phyloP scores from a whole-genome alignment of 2,888 invertebrate genomes.

The Tigriopus californicus region DNA sequence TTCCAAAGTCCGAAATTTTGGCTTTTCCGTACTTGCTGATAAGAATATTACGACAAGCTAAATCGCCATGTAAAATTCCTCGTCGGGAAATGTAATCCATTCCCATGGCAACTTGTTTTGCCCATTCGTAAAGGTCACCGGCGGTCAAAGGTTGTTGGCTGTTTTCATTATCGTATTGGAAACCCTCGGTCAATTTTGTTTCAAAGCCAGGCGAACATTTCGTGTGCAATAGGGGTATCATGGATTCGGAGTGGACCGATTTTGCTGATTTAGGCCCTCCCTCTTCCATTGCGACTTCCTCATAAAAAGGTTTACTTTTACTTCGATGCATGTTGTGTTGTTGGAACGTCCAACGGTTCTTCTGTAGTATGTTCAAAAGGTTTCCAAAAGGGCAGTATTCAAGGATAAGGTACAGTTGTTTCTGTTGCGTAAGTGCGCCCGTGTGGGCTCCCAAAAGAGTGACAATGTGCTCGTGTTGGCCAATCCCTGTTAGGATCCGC shows the following conservation, averaged over 20 bases:
- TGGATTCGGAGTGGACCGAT: no score
- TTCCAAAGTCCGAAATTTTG: constrained; percentile 90
- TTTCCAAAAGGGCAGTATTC: constrained; percentile 88
- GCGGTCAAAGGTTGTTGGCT: no score
- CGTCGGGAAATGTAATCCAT: constrained; percentile 19
- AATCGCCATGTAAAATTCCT: constrained; percentile 16
- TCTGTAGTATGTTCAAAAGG: constrained; percentile 39
- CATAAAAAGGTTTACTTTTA: no score
- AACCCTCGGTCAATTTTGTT: no score
- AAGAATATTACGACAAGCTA: constrained; percentile 27
- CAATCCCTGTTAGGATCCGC: constrained; percentile 87
- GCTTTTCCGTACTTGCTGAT: constrained; percentile 74
- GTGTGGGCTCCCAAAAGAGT: constrained; percentile 87
- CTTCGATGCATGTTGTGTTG: no score
- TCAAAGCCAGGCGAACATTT: no score
- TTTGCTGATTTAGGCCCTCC: no score
- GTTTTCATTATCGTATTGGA: no score
- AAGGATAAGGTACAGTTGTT: constrained; percentile 76
- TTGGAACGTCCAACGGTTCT: constrained; percentile 24
- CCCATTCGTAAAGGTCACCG: constrained; percentile 18
- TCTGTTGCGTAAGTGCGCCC: constrained; percentile 55
- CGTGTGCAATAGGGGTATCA: no score
- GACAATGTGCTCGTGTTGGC: constrained; percentile 82
- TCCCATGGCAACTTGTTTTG: constrained; percentile 19
- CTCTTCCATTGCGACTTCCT: no score